Evolutionary conservation across 37 sponge, comb jelly and placozoan species (phyloP).

Genomic region (Aplysina aerophoba): DNA sequence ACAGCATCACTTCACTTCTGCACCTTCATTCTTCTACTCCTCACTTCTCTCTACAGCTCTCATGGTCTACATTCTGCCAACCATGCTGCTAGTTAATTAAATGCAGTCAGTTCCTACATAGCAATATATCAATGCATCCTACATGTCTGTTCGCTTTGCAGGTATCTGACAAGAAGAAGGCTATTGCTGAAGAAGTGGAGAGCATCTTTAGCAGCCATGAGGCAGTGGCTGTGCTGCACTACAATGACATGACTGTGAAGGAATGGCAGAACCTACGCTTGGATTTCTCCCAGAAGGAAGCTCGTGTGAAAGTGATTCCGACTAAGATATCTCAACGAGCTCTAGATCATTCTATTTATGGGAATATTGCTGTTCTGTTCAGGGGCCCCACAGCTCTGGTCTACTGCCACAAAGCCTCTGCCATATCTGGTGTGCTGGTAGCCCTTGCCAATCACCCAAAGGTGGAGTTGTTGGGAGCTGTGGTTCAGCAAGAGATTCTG

Average conservation of each 20-base stretch:
- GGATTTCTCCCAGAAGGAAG: slow-evolving; percentile 30
- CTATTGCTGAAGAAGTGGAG: slow-evolving; percentile 29
- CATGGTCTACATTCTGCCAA: too few species aligned
- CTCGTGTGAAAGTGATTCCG: slow-evolving; percentile 51
- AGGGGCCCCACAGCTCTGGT: slow-evolving; percentile 54
- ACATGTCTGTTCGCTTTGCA: too few species aligned
- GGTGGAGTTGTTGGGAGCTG: slow-evolving; percentile 54
- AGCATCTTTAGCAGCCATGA: slow-evolving; percentile 27
- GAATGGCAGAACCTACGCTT: slow-evolving; percentile 56
- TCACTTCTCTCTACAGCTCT: too few species aligned
- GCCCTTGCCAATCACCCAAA: slow-evolving; percentile 31
- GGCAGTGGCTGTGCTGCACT: slow-evolving; percentile 53
- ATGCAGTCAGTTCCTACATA: too few species aligned
- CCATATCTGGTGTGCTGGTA: slow-evolving; percentile 20
- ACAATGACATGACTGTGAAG: slow-evolving; percentile 47
- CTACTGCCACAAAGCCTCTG: slow-evolving; percentile 5
- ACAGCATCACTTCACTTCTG: too few species aligned
- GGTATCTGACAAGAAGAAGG: slow-evolving; percentile 28
- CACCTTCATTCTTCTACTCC: too few species aligned
- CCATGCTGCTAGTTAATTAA: too few species aligned
- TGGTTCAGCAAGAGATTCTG: slow-evolving; percentile 53
- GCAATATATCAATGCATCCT: too few species aligned
- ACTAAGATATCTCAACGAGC: slow-evolving; percentile 40
- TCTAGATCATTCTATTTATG: slow-evolving; percentile 33
- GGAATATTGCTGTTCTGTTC: slow-evolving; percentile 43